These are phyloP conservation scores for Hydropotes inermis DNA, from an alignment of 2,113 vertebrate genomes.

Conservation along the genomic window DNA sequence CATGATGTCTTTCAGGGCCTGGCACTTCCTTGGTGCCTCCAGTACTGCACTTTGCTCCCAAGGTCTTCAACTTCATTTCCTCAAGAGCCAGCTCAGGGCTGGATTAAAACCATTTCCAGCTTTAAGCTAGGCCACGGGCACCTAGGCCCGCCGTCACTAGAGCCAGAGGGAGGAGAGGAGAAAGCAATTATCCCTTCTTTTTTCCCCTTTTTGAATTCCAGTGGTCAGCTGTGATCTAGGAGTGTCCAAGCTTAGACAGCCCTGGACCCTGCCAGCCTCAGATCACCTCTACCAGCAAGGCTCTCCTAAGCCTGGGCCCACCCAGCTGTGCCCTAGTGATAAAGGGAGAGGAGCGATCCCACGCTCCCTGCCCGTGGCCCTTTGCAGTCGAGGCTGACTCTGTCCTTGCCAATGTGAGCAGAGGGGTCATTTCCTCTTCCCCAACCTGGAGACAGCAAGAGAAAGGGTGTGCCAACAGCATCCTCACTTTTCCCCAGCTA, in stretches of 20 bases:
- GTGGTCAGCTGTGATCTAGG: not conserved
- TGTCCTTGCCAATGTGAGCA: not conserved
- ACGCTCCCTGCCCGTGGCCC: not conserved
- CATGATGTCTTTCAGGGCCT: not conserved
- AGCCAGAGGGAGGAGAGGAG: not conserved
- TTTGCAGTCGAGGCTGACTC: not conserved
- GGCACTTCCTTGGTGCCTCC: not conserved
- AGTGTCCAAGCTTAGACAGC: not conserved
- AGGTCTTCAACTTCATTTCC: constrained; percentile 29
- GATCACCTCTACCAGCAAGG: not conserved
- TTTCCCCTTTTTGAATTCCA: not conserved
- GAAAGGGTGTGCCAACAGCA: not conserved
- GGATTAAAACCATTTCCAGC: not conserved
- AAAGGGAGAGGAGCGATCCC: not conserved
- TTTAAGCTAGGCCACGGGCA: not conserved
- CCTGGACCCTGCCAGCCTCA: not conserved
- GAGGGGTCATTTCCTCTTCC: not conserved
- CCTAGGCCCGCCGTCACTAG: too few species aligned
- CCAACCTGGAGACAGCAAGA: not conserved
- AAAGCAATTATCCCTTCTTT: not conserved
- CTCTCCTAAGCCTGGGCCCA: not conserved
- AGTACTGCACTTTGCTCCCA: constrained; percentile 58
- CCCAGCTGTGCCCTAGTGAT: not conserved
- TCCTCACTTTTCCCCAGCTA: not conserved
- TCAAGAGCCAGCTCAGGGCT: constrained; percentile 1